Base-by-base conservation (phyloP, 2,113 vertebrate genomes). In the Phaetusa simplex region DNA sequence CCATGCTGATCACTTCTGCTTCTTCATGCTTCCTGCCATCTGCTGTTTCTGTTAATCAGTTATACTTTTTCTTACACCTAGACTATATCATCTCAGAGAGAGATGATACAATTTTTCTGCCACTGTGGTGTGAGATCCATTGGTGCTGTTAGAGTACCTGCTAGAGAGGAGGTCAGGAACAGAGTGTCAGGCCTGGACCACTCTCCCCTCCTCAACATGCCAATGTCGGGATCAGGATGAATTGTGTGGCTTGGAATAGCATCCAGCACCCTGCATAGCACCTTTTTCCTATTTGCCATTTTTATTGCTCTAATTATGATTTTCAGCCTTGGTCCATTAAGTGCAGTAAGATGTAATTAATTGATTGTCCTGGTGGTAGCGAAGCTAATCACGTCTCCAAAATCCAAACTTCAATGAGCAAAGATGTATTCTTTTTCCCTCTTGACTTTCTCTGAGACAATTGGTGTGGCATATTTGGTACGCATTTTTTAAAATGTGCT, bases 11-110 rank as follows among this genome's bases (percentile, higher is more conserved):
- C 55, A 42, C 38, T 91, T 83, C 50, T 83, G 82, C 70, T 82
- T 81, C 80, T 83, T 92, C 62, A 4, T 71, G 42, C 76, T 94
- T 97, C 80, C 83, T 95, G 86, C 94, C 86, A 84, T 88, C 92
- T 95, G 85, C 82, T 77, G 8, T 67, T 86, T 90, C 79, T 94
- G 86, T 59, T 92, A 29, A 86, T 66, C 76, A 52, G 55, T 81
- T 91, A 11, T 23, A 50, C 69, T 92, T 38, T 52, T 95, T 74
- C 86, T 94, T 81, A 43, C 82, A 92, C 72, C 50, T 92, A 47
- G 42, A 43, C 12, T 58, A 49, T 66, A 83, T 62, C 36, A 71
- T 64, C 67, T 86, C 38, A 43, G 67, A 53, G 58, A 76, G 38
- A 29, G 50, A 45, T 45, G 45, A 45, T 45, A 45, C 45, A 19